Percentiles rank a stretch among this genome's conserved stretches.
Conservation (phyloP, 2,888 invertebrate species). For the Aporophyla nigra region DNA sequence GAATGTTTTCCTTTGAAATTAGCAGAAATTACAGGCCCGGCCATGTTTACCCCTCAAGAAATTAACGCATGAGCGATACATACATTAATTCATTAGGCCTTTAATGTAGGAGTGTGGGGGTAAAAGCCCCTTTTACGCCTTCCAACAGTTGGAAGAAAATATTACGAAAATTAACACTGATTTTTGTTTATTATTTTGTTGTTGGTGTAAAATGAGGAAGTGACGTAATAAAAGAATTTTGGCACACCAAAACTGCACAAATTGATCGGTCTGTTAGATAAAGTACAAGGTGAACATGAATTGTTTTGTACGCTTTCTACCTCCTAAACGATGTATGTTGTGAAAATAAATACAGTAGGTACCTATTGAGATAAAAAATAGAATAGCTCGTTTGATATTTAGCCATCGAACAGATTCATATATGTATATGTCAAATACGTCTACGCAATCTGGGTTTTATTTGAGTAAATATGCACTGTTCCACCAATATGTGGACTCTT, state of each 20-base stretch:
- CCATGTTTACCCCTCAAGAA: constrained; percentile 51
- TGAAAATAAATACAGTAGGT: too few species aligned
- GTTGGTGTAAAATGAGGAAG: background rate
- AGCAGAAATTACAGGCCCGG: constrained; percentile 28
- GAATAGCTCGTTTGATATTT: too few species aligned
- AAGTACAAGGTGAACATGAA: too few species aligned
- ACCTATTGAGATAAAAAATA: too few species aligned
- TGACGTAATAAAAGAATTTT: background rate
- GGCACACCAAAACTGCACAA: background rate
- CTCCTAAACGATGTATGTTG: too few species aligned
- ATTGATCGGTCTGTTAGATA: background rate
- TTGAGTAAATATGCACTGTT: too few species aligned
- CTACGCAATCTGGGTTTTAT: too few species aligned
- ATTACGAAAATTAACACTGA: constrained; percentile 25
- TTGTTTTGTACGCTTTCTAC: too few species aligned
- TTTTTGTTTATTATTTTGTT: constrained; percentile 1
- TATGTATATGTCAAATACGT: too few species aligned
- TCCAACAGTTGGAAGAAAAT: background rate
- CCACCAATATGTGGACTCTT: background rate
- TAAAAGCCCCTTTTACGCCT: constrained; percentile 13
- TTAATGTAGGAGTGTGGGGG: constrained; percentile 22
- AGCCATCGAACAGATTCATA: too few species aligned
- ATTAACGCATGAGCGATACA: constrained; percentile 56
- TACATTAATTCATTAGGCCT: constrained; percentile 63
- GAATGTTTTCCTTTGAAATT: constrained; percentile 45